A percentile compares a stretch with the other conserved stretches of the same genome.
These are phyloP conservation scores for Rhinoraja longicauda DNA, from an alignment of 2,797 vertebrate species.

Conservation along the genomic window DNA sequence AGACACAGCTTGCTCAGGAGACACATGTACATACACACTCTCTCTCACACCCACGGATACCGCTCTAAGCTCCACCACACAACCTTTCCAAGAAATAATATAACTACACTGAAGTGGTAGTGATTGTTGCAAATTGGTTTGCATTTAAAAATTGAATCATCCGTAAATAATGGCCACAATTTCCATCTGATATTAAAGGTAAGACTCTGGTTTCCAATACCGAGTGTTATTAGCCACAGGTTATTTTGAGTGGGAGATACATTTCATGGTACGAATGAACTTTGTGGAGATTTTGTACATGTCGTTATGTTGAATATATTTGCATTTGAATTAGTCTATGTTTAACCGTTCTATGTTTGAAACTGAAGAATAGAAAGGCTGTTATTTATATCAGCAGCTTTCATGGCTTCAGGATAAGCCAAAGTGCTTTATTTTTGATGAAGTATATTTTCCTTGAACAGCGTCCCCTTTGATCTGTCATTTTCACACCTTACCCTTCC, in stretches of 20 bases:
- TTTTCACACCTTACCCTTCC: no score
- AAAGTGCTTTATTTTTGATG: no score
- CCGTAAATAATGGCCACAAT: background rate
- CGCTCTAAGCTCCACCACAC: background rate
- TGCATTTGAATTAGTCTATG: background rate
- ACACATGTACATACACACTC: background rate
- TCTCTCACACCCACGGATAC: no score
- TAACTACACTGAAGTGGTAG: no score
- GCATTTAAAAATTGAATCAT: conserved; percentile 29
- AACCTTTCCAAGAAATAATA: background rate
- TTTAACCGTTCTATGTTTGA: background rate
- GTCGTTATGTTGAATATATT: background rate
- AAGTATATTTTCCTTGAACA: no score
- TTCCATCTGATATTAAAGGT: background rate
- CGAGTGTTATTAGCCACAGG: background rate
- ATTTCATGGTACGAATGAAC: background rate
- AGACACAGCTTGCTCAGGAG: no score
- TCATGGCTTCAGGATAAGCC: no score
- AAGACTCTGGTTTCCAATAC: background rate
- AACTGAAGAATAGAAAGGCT: background rate
- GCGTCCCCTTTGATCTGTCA: no score
- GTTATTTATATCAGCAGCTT: no score
- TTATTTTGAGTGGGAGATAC: background rate
- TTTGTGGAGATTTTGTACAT: background rate
- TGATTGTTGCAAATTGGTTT: background rate